Conservation (phyloP, 35 echinoderm and acorn worm species). For the Apostichopus japonicus region DNA sequence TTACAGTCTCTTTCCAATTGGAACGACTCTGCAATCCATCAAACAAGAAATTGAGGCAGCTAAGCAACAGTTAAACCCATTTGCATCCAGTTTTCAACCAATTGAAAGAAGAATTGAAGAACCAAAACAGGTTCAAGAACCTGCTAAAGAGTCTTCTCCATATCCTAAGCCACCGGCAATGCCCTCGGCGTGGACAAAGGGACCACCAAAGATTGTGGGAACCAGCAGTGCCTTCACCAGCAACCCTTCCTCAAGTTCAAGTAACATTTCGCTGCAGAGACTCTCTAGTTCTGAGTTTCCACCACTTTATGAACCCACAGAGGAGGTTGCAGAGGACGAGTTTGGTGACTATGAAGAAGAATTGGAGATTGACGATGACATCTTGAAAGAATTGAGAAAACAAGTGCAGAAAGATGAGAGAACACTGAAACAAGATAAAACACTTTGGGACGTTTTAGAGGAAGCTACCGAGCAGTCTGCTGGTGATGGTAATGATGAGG, state of each 20-base stretch:
- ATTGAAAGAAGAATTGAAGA: not conserved
- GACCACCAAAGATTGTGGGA: not conserved
- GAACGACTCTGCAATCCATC: conserved; percentile 58
- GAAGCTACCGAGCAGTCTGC: conserved; percentile 12
- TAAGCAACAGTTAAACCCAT: conserved; percentile 72
- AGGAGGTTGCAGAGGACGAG: conserved; percentile 34
- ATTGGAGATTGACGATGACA: conserved; percentile 70
- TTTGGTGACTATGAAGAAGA: conserved; percentile 83
- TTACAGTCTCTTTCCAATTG: conserved; percentile 62
- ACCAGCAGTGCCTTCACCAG: not conserved
- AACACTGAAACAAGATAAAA: conserved; percentile 30
- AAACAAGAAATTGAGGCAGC: conserved; percentile 69
- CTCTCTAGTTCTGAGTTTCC: conserved; percentile 66
- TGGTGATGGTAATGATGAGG: conserved; percentile 27
- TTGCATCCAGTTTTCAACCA: conserved; percentile 45
- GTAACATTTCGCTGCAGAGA: conserved; percentile 12
- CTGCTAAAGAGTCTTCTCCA: conserved; percentile 9
- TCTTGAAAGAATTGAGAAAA: conserved; percentile 70
- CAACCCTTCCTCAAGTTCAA: not conserved
- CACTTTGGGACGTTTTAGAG: not conserved
- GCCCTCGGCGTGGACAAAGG: not conserved
- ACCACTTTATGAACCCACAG: not conserved
- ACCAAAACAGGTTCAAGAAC: too few species aligned
- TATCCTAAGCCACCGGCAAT: conserved; percentile 50
- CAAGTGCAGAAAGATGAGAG: conserved; percentile 60